Percentiles rank a stretch among this genome's conserved stretches.
phyloP scores from a whole-genome alignment of 2,888 invertebrate genomes.

The Slavum lentiscoides region DNA sequence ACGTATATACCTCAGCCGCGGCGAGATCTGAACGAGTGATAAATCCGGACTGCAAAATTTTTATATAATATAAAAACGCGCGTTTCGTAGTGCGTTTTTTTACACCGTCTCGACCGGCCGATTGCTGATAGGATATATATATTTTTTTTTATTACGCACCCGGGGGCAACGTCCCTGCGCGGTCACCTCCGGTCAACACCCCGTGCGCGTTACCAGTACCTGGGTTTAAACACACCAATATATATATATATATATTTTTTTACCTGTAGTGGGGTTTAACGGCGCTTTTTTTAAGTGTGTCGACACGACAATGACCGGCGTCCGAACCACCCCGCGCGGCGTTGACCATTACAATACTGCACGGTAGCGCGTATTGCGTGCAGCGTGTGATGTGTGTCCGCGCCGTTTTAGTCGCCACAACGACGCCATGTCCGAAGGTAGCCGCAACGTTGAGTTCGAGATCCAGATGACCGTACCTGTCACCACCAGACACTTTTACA shows the following conservation, averaged over 20 bases:
- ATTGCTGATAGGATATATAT: too few species aligned
- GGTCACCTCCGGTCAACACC: too few species aligned
- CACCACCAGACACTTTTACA: constrained; percentile 51
- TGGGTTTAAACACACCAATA: not conserved
- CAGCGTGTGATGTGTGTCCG: not conserved
- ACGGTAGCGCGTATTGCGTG: too few species aligned
- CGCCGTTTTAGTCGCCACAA: constrained; percentile 26
- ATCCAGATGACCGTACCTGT: constrained; percentile 55
- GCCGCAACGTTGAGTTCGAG: constrained; percentile 54
- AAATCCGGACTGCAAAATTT: too few species aligned
- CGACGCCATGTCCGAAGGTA: constrained; percentile 45
- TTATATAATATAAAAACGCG: too few species aligned
- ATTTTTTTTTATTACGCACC: too few species aligned
- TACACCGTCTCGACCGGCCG: too few species aligned
- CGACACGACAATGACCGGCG: constrained; percentile 34
- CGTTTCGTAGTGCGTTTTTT: not conserved
- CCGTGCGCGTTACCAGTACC: too few species aligned
- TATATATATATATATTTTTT: not conserved
- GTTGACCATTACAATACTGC: not conserved
- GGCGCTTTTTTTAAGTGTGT: not conserved
- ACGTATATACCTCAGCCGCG: too few species aligned
- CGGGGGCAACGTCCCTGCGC: too few species aligned
- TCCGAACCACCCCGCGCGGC: not conserved
- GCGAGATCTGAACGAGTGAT: too few species aligned
- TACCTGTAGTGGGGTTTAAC: not conserved